phyloP scores from a whole-genome alignment of 2,113 vertebrate genomes.

The Chionomys nivalis region DNA sequence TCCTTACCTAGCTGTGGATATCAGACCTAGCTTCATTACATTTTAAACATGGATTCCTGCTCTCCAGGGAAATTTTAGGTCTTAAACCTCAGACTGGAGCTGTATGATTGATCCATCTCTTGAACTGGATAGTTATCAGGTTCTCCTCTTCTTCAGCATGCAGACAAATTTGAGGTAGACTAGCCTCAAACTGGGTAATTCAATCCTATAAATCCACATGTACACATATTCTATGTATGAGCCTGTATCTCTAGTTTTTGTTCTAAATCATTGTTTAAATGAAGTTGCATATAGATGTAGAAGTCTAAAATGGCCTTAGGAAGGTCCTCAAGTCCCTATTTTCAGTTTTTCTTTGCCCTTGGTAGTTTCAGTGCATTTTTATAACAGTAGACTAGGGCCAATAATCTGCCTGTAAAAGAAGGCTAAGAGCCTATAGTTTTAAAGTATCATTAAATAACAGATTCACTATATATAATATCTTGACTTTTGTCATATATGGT shows the following conservation, averaged over 20 bases:
- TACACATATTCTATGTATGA: not conserved
- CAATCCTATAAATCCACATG: not conserved
- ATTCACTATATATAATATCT: not conserved
- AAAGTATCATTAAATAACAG: not conserved
- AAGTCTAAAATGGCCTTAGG: not conserved
- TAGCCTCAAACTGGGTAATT: not conserved
- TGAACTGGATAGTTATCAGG: not conserved
- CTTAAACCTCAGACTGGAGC: not conserved
- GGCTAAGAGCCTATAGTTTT: not conserved
- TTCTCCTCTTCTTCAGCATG: not conserved
- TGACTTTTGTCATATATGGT: not conserved
- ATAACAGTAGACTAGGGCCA: not conserved
- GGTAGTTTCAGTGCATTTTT: not conserved
- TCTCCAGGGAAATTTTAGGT: not conserved
- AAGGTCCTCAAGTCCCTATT: accelerated
- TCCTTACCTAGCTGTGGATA: not conserved
- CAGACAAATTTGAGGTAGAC: not conserved
- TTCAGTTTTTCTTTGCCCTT: not conserved
- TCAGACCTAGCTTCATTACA: not conserved
- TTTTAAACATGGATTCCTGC: not conserved
- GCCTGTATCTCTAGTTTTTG: not conserved
- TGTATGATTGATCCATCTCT: not conserved
- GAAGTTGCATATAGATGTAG: not conserved
- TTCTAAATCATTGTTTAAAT: not conserved
- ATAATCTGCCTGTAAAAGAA: not conserved